These are phyloP conservation scores for Schizaphis graminum DNA, from an alignment of 2,888 invertebrate species.

Conservation along the genomic window DNA sequence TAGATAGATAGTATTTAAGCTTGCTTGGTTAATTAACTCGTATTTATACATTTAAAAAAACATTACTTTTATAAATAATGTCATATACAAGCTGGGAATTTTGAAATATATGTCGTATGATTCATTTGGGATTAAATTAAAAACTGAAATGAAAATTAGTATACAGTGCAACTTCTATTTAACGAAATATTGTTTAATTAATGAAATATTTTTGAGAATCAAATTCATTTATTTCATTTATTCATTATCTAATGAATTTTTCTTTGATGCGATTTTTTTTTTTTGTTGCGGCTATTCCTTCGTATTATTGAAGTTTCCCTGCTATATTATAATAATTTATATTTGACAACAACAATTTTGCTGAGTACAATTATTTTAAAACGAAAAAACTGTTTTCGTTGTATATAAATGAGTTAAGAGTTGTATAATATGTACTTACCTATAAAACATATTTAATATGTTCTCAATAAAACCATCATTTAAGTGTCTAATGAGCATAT, in stretches of 20 bases:
- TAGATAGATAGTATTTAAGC: too few species aligned
- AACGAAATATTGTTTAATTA: neutral
- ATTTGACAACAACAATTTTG: neutral
- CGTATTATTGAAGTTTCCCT: neutral
- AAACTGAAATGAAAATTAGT: neutral
- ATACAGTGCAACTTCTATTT: neutral
- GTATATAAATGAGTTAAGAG: neutral
- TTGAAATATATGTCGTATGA: too few species aligned
- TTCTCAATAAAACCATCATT: neutral
- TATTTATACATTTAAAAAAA: too few species aligned
- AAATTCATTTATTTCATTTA: neutral
- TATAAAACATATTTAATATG: neutral
- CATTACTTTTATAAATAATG: too few species aligned
- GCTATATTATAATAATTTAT: neutral
- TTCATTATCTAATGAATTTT: neutral
- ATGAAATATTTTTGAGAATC: neutral
- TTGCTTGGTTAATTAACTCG: too few species aligned
- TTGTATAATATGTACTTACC: neutral
- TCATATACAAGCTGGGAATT: too few species aligned
- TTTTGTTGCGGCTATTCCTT: too few species aligned
- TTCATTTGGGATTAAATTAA: neutral
- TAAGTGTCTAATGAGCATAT: neutral
- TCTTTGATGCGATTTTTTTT: neutral
- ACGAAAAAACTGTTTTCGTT: neutral
- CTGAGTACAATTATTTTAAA: neutral